phyloP scores from a whole-genome alignment of 2,888 invertebrate genomes.

The Atherix ibis region DNA sequence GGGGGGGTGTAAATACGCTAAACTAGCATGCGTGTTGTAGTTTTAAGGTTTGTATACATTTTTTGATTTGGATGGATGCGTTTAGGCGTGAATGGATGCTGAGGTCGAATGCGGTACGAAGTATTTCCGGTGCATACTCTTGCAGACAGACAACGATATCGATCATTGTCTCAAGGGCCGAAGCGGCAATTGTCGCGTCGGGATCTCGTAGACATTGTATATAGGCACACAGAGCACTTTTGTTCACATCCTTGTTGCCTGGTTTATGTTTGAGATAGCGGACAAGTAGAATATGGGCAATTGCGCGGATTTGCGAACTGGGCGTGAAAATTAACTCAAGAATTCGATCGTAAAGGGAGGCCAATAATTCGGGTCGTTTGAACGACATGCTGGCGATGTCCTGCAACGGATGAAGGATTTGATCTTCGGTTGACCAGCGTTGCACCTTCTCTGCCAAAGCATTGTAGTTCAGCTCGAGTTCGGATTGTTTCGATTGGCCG shows the following conservation, averaged over 20 bases:
- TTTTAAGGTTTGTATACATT: conserved; percentile 65
- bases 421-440: conserved; percentile 33
- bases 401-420: conserved; percentile 45
- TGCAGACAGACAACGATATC: conserved; percentile 71
- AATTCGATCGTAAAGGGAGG: conserved; percentile 45
- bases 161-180: conserved; percentile 65
- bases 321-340: conserved; percentile 47
- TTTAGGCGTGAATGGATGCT: conserved; percentile 66
- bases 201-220: conserved; percentile 66
- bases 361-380: conserved; percentile 49
- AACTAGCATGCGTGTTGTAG: conserved; percentile 61
- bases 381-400: conserved; percentile 59
- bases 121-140: conserved; percentile 65
- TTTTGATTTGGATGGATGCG: conserved; percentile 57
- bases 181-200: conserved; percentile 61
- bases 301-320: conserved; percentile 44
- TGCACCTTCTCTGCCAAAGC: conserved; percentile 26
- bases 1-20: no score
- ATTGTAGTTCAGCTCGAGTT: conserved; percentile 26
- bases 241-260: conserved; percentile 34
- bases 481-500: conserved; percentile 21
- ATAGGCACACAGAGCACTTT: conserved; percentile 56
- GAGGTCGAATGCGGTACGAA: conserved; percentile 66
- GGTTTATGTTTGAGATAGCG: conserved; percentile 55
- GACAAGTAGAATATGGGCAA: conserved; percentile 57